Evolutionary conservation across 2,797 vertebrate genomes (phyloP).

Genomic region (Leucoraja ocellata): DNA sequence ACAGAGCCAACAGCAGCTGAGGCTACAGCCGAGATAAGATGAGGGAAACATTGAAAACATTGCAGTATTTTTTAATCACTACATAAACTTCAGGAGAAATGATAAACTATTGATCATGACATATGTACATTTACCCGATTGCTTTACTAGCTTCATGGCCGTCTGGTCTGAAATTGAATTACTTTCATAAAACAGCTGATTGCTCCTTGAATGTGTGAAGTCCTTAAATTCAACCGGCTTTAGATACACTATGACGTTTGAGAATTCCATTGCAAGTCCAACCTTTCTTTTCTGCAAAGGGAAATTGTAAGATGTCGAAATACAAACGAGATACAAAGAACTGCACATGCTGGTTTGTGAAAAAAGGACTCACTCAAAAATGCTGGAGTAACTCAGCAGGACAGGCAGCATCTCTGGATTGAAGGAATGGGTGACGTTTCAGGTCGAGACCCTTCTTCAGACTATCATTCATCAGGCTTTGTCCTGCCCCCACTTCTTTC

Average conservation of each 20-base stretch:
- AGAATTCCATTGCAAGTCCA: slow-evolving; percentile 59
- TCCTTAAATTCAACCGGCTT: slow-evolving; percentile 68
- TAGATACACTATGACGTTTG: slow-evolving; percentile 76
- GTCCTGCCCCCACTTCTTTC: no score
- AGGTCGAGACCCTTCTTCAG: no score
- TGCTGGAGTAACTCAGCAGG: no score
- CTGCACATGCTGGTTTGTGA: no score
- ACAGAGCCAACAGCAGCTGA: neutral
- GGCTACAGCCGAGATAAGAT: neutral
- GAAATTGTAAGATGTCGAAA: neutral
- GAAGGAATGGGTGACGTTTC: no score
- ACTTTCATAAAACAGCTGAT: slow-evolving; percentile 68
- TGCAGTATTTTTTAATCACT: neutral
- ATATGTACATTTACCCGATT: slow-evolving; percentile 57
- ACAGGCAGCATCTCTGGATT: no score
- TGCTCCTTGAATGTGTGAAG: slow-evolving; percentile 62
- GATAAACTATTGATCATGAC: neutral
- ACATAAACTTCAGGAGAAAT: neutral
- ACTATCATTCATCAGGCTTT: no score
- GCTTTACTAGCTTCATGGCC: slow-evolving; percentile 60
- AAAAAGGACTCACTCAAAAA: no score
- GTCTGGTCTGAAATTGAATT: slow-evolving; percentile 67
- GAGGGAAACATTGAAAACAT: neutral
- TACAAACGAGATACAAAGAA: neutral
- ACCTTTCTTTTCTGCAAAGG: slow-evolving; percentile 52